phyloP scores from a whole-genome alignment of 2,113 vertebrate species.

The Steatornis caripensis region DNA sequence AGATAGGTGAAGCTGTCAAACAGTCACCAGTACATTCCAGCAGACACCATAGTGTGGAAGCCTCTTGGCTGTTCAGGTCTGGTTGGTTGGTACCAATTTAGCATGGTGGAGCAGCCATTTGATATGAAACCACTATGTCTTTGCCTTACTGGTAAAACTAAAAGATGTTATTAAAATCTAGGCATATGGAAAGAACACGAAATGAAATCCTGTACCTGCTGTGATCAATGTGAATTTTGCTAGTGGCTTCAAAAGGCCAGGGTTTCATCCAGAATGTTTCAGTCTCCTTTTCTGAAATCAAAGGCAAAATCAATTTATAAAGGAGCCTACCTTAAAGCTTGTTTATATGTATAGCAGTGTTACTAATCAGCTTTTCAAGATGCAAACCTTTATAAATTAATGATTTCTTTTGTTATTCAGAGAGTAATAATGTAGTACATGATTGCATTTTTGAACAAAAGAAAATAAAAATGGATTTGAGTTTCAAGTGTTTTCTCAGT shows the following conservation, averaged over 20 bases:
- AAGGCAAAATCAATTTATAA: background rate
- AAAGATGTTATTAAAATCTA: background rate
- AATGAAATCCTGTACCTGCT: background rate
- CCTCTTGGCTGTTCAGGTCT: background rate
- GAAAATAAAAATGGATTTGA: background rate
- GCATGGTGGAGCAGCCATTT: background rate
- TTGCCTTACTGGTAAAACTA: background rate
- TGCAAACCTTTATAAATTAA: background rate
- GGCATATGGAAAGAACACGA: accelerated
- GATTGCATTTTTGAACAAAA: background rate
- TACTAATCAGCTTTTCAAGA: background rate
- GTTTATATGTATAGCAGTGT: background rate
- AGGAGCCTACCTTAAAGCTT: background rate
- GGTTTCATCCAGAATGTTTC: background rate
- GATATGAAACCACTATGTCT: background rate
- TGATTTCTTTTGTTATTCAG: background rate
- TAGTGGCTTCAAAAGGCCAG: background rate
- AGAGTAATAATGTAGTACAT: background rate
- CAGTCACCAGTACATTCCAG: background rate
- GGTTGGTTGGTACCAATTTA: background rate
- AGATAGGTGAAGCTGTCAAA: background rate
- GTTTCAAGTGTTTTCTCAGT: background rate
- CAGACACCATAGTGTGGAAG: background rate
- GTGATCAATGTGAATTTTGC: background rate
- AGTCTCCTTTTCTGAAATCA: background rate